Evolutionary conservation across 2,888 invertebrate species (phyloP).

Genomic region (Chrysopilus asiliformis): DNA sequence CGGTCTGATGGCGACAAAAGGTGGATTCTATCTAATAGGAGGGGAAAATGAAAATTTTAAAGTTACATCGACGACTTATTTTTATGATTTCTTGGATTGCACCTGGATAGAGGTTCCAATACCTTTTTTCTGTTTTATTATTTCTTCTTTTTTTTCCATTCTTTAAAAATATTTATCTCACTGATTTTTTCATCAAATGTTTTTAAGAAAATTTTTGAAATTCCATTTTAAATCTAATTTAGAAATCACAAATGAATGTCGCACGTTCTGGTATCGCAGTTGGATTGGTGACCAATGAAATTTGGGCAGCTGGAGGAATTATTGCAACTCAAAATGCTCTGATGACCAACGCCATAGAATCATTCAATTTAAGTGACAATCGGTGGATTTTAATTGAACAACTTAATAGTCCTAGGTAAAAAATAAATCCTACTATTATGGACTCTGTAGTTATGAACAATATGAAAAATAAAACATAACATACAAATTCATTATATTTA

Average conservation of each 20-base stretch:
- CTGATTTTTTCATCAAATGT: no score
- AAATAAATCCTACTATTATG: no score
- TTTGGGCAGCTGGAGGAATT: conserved; percentile 65
- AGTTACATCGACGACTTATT: conserved; percentile 19
- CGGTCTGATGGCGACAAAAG: conserved; percentile 49
- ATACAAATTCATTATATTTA: no score
- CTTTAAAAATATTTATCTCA: no score
- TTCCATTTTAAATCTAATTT: conserved; percentile 1
- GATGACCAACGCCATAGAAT: conserved; percentile 46
- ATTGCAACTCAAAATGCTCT: not conserved
- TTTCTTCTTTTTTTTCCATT: no score
- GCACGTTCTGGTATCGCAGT: conserved; percentile 23
- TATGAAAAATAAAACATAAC: no score
- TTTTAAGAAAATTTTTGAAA: conserved; percentile 1
- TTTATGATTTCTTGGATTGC: conserved; percentile 11
- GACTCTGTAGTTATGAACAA: no score
- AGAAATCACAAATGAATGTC: conserved; percentile 21
- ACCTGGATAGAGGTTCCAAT: not conserved
- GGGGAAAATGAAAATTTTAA: conserved; percentile 47
- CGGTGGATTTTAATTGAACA: no score
- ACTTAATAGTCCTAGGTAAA: no score
- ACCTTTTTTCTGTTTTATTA: conserved; percentile 8
- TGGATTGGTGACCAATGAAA: conserved; percentile 27
- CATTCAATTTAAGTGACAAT: no score
- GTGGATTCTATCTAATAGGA: conserved; percentile 56